Conservation (phyloP, 2,113 vertebrate species). For the Ammodytes dubius region DNA sequence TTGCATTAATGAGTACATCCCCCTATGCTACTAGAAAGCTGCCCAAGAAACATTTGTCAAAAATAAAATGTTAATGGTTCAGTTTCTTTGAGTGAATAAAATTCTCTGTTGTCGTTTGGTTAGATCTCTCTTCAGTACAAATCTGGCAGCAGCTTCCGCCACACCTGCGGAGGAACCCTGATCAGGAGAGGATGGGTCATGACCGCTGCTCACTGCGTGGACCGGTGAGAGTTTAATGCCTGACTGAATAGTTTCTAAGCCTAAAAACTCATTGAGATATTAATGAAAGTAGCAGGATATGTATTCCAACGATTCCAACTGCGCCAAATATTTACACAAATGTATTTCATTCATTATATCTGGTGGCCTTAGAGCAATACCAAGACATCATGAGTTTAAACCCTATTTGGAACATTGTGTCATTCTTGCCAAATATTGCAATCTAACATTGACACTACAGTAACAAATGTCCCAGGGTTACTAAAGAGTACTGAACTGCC, state of each 20-base stretch:
- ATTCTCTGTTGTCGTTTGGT: background rate
- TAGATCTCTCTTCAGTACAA: constrained; percentile 85
- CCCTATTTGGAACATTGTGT: background rate
- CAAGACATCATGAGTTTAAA: background rate
- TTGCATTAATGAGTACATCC: too few relatives aligned
- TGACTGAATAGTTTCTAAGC: constrained; percentile 21
- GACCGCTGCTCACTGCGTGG: constrained; percentile 90
- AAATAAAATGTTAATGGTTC: background rate
- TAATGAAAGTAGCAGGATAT: background rate
- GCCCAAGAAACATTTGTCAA: background rate
- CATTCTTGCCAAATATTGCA: background rate
- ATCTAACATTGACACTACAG: background rate
- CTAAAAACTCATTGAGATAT: background rate
- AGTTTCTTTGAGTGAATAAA: background rate
- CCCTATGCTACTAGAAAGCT: background rate
- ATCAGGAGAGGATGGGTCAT: constrained; percentile 87
- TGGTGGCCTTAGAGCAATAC: background rate
- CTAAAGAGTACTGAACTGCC: background rate
- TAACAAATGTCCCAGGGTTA: background rate
- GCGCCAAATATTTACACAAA: background rate
- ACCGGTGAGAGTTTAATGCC: constrained; percentile 59
- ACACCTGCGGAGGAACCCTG: constrained; percentile 91
- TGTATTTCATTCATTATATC: background rate
- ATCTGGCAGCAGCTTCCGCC: constrained; percentile 78
- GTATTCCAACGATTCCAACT: background rate